Conservation (phyloP, 2,888 invertebrate genomes). For the Thymelicus lineola region DNA sequence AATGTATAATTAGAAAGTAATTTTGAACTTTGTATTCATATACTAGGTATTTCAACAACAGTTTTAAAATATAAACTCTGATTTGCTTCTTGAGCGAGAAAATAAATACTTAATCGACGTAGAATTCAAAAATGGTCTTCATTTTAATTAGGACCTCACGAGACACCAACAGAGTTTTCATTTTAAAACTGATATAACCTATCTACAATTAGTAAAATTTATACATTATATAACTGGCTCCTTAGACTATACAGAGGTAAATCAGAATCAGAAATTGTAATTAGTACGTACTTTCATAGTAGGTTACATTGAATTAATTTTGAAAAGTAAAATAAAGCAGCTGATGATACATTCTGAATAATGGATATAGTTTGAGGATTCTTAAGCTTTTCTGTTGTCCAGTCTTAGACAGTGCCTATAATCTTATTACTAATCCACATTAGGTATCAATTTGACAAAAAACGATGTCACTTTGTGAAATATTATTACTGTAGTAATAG, state of each 20-base stretch:
- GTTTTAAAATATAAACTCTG: slow-evolving; percentile 8
- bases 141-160: background rate
- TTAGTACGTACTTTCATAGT: background rate
- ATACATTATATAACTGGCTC: slow-evolving; percentile 17
- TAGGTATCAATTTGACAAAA: too few species aligned
- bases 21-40: slow-evolving; percentile 14
- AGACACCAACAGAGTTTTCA: background rate
- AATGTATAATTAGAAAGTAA: slow-evolving; percentile 36
- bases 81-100: background rate
- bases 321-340: background rate
- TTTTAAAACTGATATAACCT: slow-evolving; percentile 10
- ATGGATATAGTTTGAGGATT: too few species aligned
- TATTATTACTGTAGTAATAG: too few species aligned
- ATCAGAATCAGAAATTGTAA: background rate
- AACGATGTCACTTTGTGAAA: too few species aligned
- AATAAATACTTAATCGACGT: background rate
- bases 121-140: background rate
- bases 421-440: too few species aligned
- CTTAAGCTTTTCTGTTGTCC: too few species aligned
- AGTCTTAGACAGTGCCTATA: too few species aligned
- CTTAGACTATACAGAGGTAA: background rate
- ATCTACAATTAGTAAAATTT: slow-evolving; percentile 19
- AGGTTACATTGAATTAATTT: slow-evolving; percentile 3
- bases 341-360: too few species aligned
- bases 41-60: background rate